Base-by-base conservation (phyloP, 2,797 vertebrate genomes). In the Karalla daura region DNA sequence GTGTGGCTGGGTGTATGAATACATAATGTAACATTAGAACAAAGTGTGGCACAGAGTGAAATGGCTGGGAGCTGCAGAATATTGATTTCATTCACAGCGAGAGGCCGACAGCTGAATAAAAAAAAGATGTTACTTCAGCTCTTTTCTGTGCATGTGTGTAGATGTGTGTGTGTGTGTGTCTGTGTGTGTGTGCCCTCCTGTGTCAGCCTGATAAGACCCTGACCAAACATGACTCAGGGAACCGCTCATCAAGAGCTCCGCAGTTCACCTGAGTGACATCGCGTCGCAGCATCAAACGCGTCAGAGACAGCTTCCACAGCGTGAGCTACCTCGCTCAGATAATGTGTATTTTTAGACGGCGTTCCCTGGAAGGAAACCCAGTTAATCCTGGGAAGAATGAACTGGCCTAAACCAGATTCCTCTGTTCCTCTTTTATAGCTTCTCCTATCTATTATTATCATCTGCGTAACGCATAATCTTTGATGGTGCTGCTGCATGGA, bases 221-320 rank as follows among this genome's bases (percentile, higher is more conserved):
- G 61, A 76, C 58, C 69, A 69, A 86, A 73, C 78, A 76, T 80
- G 81, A 87, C 52, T 81, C 73, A 74, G 75, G 68, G 35, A 63
- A 37, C 24, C 67, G 53, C 76, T 74, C 67, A 44, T 75, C 65
- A 41, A 12, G n/a, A 58, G 17, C 45, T 45, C 63, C 46, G 23
- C 46, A 4, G 32, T 61, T 54, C 64, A 81, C 78, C 83, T 80
- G 71, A 71, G 68, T 87, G 76, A 87, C 52, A 54, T 86, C 79
- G 77, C 63, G 50, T 63, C 81, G 75, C 64, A 76, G 60, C 63
- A 60, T 79, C 65, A 41, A 44, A 70, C 53, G 51, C 65, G 52
- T 62, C 33, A 65, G 41, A 58, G 61, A 46, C 25, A 40, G 21
- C 32, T 28, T 71, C 65, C 64, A 17, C 58, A 52, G 52, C 32